These are phyloP conservation scores for Paratrypauchen microcephalus DNA, from an alignment of 2,797 vertebrate genomes.

Conservation along the genomic window DNA sequence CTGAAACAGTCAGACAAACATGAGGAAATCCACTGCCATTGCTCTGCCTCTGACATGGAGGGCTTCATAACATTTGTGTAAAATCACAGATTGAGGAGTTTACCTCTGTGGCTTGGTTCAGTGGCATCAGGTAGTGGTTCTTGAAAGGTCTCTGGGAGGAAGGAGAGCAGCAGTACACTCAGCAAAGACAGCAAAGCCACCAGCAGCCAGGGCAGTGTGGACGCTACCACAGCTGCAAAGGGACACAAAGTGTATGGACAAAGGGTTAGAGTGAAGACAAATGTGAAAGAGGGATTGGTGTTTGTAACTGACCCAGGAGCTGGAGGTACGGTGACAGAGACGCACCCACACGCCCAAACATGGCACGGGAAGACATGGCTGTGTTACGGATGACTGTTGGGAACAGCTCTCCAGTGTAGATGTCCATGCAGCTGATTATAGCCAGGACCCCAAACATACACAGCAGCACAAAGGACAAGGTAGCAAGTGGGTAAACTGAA, in stretches of 20 bases:
- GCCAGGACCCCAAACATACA: conserved; percentile 54
- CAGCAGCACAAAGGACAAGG: conserved; percentile 49
- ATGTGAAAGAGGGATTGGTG: background rate
- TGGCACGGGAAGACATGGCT: conserved; percentile 45
- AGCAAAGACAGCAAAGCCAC: conserved; percentile 43
- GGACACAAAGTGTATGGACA: background rate
- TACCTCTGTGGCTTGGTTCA: conserved; percentile 25
- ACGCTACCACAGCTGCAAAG: conserved; percentile 34
- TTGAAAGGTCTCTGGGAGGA: conserved; percentile 59
- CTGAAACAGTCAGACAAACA: background rate
- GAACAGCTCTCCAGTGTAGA: conserved; percentile 47
- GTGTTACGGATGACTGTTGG: conserved; percentile 63
- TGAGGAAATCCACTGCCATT: background rate
- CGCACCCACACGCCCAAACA: conserved; percentile 48
- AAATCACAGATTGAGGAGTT: conserved; percentile 12
- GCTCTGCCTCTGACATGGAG: background rate
- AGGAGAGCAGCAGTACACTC: conserved; percentile 30
- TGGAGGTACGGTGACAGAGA: conserved; percentile 49
- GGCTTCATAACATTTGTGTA: background rate
- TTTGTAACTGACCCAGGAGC: conserved; percentile 48
- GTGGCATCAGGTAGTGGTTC: conserved; percentile 55
- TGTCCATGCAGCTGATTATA: conserved; percentile 13
- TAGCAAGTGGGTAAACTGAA: conserved; percentile 39
- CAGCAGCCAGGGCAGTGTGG: conserved; percentile 52
- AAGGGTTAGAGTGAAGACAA: background rate